Conservation (phyloP, 1,140 invertebrate species). For the Coboldia fuscipes region DNA sequence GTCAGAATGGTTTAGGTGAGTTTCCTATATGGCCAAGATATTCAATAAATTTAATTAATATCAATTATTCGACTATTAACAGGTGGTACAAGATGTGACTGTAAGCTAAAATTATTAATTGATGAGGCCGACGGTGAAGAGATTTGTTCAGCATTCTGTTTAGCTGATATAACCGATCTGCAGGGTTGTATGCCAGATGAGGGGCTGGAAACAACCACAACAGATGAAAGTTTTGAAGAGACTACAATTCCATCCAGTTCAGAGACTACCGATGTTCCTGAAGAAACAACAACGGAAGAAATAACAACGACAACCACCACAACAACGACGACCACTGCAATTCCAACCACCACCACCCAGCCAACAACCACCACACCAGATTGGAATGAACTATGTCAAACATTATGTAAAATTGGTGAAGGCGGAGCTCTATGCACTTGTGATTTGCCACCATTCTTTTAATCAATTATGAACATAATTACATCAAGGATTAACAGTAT, state of each 20-base stretch:
- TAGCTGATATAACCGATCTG: too few species aligned
- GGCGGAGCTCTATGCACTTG: conserved; percentile 30
- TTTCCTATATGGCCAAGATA: not conserved
- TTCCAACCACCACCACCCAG: not conserved
- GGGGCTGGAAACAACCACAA: too few species aligned
- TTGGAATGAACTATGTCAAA: conserved; percentile 24
- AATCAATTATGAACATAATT: not conserved
- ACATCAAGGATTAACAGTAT: not conserved
- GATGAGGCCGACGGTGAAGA: too few species aligned
- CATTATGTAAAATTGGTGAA: conserved; percentile 24
- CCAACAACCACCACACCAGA: conserved; percentile 9
- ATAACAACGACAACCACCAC: conserved; percentile 1
- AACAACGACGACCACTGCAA: not conserved
- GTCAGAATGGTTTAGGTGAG: conserved; percentile 2
- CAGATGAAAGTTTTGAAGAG: too few species aligned
- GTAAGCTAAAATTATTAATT: too few species aligned
- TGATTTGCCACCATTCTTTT: conserved; percentile 24
- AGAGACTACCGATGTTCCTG: not conserved
- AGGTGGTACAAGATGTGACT: too few species aligned
- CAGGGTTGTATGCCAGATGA: too few species aligned
- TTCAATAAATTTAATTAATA: not conserved
- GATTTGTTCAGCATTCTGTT: too few species aligned
- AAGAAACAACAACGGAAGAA: not conserved
- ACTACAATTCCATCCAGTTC: too few species aligned
- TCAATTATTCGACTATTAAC: too few species aligned